Conservation (phyloP, 1,140 invertebrate genomes). For the Drosophila kepulauana region DNA sequence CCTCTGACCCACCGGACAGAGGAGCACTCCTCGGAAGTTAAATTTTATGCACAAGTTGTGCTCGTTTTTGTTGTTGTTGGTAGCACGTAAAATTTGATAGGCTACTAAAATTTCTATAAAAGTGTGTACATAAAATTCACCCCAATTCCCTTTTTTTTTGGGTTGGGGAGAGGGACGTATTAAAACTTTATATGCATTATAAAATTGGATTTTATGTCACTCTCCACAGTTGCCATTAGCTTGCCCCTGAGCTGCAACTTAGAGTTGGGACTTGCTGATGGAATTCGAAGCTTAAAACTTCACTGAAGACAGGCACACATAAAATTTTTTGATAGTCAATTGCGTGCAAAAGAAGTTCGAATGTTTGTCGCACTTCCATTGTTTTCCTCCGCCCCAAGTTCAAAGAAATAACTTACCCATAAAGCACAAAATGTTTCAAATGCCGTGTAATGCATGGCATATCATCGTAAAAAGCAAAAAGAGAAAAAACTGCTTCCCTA, state of each 20-base stretch:
- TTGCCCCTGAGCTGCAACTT: neutral
- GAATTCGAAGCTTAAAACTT: neutral
- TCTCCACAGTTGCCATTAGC: slow-evolving; percentile 70
- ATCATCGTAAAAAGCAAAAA: slow-evolving; percentile 43
- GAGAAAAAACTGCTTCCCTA: slow-evolving; percentile 38
- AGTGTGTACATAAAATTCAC: slow-evolving; percentile 67
- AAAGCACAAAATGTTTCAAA: slow-evolving; percentile 67
- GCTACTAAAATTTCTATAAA: slow-evolving; percentile 80
- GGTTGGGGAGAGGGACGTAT: slow-evolving; percentile 45
- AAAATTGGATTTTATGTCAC: slow-evolving; percentile 80
- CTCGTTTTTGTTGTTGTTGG: slow-evolving; percentile 42
- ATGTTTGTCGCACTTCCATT: slow-evolving; percentile 47
- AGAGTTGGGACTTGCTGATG: neutral
- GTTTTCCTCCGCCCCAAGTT: slow-evolving; percentile 5
- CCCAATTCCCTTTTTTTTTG: neutral
- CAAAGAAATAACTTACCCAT: slow-evolving; percentile 44
- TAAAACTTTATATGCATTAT: slow-evolving; percentile 83
- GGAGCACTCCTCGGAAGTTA: slow-evolving; percentile 43
- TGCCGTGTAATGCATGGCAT: slow-evolving; percentile 68
- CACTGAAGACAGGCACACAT: slow-evolving; percentile 50
- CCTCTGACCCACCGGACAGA: neutral
- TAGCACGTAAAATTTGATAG: slow-evolving; percentile 76
- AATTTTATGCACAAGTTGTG: slow-evolving; percentile 72
- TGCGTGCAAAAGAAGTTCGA: slow-evolving; percentile 70
- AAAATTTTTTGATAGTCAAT: slow-evolving; percentile 76